Base-by-base conservation (phyloP, 2,888 invertebrate species). In the Uloborus plumipes region DNA sequence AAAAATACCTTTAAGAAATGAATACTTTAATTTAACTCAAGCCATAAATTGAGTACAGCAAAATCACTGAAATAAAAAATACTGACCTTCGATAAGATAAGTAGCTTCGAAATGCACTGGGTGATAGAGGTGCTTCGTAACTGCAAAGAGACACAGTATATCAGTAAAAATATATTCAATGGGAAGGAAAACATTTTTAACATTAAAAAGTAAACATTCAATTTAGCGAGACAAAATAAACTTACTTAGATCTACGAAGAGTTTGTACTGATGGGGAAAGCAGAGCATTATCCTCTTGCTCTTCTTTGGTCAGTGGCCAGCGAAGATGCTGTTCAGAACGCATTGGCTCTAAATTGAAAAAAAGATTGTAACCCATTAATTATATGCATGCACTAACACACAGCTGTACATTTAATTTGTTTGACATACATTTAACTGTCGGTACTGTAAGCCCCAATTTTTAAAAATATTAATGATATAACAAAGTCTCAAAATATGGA, bases 61-160 rank as follows among this genome's bases (percentile, higher is more conserved):
- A 39, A 39, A 9, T 39, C 1, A 39, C 9, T 39, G 39, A 49
- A 55, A 22, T 62, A 62, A 58, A 47, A 53, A 9, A 51, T 14
- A 58, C 61, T 70, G 49, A 84, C 84, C 79, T 83, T 73, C 86
- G 75, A 61, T 86, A 76, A 53, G 84, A 84, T 50, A 86, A 75
- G 58, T 84, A 86, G 70, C 84, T 83, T 69, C 85, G 66, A 64
- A 80, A 86, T 49, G 86, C 86, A 80, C 86, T 86, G n/a, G 86
- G 86, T 58, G 82, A 87, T 86, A 87, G 85, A 69, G 85, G 87
- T 51, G 87, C 87, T 76, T 87, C 85, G 49, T 86, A 85, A 78
- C 15, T 69, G 31, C 18, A 61, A 22, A 62, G 39, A n/a, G 55
- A 70, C 14, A 14, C 13, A n/a, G 65, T 22, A 53, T 20, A 14